Base-by-base conservation (phyloP, 2,888 invertebrate genomes). In the Gordius sp. region DNA sequence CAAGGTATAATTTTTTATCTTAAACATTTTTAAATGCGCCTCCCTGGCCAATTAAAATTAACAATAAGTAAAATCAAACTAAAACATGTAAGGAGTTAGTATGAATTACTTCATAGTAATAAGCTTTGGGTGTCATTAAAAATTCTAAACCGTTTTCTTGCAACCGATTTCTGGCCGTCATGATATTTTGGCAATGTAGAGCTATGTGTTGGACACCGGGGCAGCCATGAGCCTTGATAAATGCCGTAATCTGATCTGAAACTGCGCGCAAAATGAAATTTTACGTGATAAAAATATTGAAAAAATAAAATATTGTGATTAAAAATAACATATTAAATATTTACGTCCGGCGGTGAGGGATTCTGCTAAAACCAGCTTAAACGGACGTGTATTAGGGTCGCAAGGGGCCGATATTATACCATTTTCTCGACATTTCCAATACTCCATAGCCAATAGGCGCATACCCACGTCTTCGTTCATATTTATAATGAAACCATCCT, bases 341-440 rank as follows among this genome's bases (percentile, higher is more conserved):
- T n/a, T 8, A 8, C n/a, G n/a, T 13, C 39, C 39, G 39, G 8
- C n/a, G 39, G n/a, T 33, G 4, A n/a, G 20, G n/a, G 47, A 47
- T 20, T 47, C 47, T 23, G 47, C 47, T 20, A 47, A 4, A 20
- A 47, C 47, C 4, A 47, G 20, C 4, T 47, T 13, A 8, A 47
- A 20, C 8, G 47, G 47, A 13, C 39, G 8, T 4, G 4, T 4
- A 8, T 13, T 18, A 4, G 8, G 47, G 8, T n/a, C 39, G 23
- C 16, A 8, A n/a, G 47, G 47, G 4, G 47, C 8, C 16, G 47
- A 47, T 47, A 47, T 13, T n/a, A 47, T n/a, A 8, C 16, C 4
- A 20, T 47, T 4, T 54, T 54, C 55, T 24, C 27, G 28, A 28
- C 55, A 54, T 54, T 54, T 54, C 25, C 27, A 54, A 18, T 54